phyloP scores from a whole-genome alignment of 2,888 invertebrate genomes.

The Tetrapedia diversipes region DNA sequence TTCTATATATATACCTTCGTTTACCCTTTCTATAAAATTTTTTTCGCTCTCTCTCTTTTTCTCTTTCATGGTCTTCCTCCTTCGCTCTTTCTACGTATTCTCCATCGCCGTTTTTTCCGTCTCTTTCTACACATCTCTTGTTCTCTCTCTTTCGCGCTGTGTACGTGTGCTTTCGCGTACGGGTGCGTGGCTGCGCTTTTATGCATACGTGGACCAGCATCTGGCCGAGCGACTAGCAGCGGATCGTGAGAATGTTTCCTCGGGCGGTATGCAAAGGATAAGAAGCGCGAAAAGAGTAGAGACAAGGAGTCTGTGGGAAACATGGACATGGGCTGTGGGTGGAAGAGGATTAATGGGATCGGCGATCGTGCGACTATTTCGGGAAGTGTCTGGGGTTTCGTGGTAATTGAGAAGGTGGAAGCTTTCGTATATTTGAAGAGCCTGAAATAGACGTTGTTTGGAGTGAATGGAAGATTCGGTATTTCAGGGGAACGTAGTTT shows the following conservation, averaged over 20 bases:
- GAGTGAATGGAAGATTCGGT: neutral
- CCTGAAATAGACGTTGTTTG: neutral
- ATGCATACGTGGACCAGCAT: slow-evolving; percentile 32
- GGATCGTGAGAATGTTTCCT: slow-evolving; percentile 47
- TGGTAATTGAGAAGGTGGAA: neutral
- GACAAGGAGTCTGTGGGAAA: slow-evolving; percentile 7
- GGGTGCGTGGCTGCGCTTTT: neutral
- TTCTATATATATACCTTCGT: no score
- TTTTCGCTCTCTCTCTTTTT: no score
- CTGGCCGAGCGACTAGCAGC: slow-evolving; percentile 16
- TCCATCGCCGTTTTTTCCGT: no score
- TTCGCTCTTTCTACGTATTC: no score
- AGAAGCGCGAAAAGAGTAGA: slow-evolving; percentile 9
- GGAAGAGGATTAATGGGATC: neutral
- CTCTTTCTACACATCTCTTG: no score
- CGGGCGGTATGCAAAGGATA: slow-evolving; percentile 3
- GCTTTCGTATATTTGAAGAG: neutral
- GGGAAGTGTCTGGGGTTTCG: neutral
- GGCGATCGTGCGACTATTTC: neutral
- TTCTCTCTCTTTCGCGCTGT: neutral
- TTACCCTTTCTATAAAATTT: no score
- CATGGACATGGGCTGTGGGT: neutral
- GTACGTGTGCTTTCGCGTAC: neutral
- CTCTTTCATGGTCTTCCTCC: no score
- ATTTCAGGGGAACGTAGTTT: neutral